Base-by-base conservation (phyloP, 2,113 vertebrate genomes). In the Oreocharis arfaki region DNA sequence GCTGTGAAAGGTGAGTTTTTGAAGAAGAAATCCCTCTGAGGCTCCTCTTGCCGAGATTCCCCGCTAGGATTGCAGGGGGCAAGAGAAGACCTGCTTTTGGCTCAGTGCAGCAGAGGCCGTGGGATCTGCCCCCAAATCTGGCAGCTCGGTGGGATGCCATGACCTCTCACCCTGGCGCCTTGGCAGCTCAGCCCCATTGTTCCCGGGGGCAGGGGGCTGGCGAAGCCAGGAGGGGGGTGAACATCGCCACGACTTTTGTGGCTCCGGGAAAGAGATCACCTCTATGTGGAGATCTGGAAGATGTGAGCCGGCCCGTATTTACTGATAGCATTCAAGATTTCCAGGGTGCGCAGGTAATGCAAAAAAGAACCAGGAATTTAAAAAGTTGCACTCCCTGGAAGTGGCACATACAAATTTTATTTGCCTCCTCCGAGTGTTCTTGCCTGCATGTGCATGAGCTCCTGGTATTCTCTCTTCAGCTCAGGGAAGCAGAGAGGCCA, bases 111-210 rank as follows among this genome's bases (percentile, higher is more conserved):
- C 21, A 84, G 90, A 76, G 92, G 96, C 95, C 90, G 88, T 96
- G 93, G 96, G 96, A 96, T 96, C 88, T 96, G 95, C 95, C 92
- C 95, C 90, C 75, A 73, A 61, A 86, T 91, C 95, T 88, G 85
- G 90, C 83, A 47, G 88, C 88, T 84, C 87, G 1, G 90, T 91
- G 92, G 95, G 92, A 77, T 14, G 79, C 92, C 8, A 2, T 76
- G 96, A 96, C 96, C 96, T 82, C 79, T 93, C 76, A 59, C 92
- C 95, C 95, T 65, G 81, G 85, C 0, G 69, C 92, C 90, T 90
- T 50, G 94, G 87, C 89, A 88, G 92, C 78, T 89, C 42, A 15
- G 71, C 83, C 53, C 90, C 93, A 93, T 94, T 96, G 96, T 96
- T 96, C 88, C 67, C 1, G 0, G 47, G 70, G 67, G 39, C 87